Conservation (phyloP, 2,113 vertebrate species). For the Clarias macrocephalus region DNA sequence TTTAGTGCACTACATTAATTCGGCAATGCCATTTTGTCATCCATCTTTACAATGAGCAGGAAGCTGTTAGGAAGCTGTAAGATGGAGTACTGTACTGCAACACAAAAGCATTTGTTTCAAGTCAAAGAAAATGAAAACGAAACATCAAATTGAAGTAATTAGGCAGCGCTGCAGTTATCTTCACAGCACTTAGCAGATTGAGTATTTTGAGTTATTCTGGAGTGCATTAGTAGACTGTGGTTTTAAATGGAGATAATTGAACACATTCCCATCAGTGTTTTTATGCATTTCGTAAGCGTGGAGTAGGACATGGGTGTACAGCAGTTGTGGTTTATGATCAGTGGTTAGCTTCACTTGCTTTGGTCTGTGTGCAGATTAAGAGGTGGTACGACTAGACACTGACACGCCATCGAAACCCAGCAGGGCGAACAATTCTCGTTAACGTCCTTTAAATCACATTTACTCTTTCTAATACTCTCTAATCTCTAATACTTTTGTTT, state of each 20-base stretch:
- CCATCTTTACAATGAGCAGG: neutral
- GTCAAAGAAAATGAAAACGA: neutral
- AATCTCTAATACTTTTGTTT: neutral
- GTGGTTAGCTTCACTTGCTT: neutral
- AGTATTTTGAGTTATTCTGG: neutral
- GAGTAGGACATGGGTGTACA: neutral
- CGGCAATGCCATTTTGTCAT: neutral
- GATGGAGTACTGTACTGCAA: neutral
- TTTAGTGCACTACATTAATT: too few relatives aligned
- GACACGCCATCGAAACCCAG: neutral
- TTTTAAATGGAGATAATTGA: neutral
- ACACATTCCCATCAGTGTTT: neutral
- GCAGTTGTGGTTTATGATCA: neutral
- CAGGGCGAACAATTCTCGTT: neutral
- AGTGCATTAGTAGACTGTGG: slow-evolving; percentile 1
- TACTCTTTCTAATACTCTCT: neutral
- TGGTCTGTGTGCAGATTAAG: slow-evolving; percentile 9
- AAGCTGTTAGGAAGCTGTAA: neutral
- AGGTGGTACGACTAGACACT: neutral
- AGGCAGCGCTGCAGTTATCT: neutral
- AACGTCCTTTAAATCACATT: neutral
- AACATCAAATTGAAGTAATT: neutral
- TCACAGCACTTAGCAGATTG: neutral
- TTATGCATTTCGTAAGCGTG: neutral
- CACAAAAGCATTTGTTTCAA: neutral